Base-by-base conservation (phyloP, 2,797 vertebrate genomes). In the Sebastes aleutianus region DNA sequence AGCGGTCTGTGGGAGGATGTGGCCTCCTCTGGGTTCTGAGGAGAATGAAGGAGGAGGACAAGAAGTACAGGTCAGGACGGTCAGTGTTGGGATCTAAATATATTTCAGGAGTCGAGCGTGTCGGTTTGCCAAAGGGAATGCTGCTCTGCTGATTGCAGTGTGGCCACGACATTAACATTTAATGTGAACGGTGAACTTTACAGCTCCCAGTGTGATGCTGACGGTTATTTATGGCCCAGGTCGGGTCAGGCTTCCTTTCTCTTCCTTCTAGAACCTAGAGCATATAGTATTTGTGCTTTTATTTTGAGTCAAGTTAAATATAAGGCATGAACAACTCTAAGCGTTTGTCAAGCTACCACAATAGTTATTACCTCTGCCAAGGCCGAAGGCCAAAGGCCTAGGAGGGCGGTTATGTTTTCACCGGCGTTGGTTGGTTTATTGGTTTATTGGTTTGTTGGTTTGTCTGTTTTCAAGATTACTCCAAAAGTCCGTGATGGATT, bases 171-270 rank as follows among this genome's bases (percentile, higher is more conserved):
- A 79, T 86, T 75, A 72, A 78, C 47, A 80, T 80, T 83, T 78
- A 80, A 68, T 79, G 50, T 72, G 67, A 78, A 70, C 47, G 18
- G 62, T 79, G 69, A 81, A 78, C 67, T 70, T 79, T 73, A 70
- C 70, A 66, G 63, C 43, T 50, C 72, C 68, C 64, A 57, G 4
- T 57, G 68, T 73, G 59, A 69, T 61, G 63, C 57, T 69, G 50
- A 78, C 32, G 71, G 10, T 78, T 62, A 80, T 80, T 68, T 69
- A 68, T 70, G 53, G 32, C 8, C 24, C 5, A 6, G 27, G 50
- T 53, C 3, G 8, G 39, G 24, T 16, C 24, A 32, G 32, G 12
- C 11, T 39, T 20, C 34, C 16, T 29, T 34, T 27, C 43, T 71
- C 39, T 22, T 67, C n/a, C 66, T 16, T 70, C 27, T 20, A n/a